Evolutionary conservation across 2,888 invertebrate species (phyloP).

Genomic region (Melanophora roralis): DNA sequence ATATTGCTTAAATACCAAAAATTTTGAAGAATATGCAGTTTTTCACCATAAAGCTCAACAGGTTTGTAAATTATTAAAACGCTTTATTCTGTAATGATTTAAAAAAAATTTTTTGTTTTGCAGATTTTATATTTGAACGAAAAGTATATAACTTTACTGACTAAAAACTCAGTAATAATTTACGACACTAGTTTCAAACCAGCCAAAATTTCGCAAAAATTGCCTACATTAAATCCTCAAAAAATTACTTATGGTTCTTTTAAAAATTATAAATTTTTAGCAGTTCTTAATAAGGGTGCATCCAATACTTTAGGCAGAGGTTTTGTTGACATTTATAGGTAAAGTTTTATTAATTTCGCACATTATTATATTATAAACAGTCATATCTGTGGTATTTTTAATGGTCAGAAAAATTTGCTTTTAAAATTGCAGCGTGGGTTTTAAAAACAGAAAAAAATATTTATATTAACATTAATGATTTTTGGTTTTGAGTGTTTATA

Average conservation of each 20-base stretch:
- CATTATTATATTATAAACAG: no score
- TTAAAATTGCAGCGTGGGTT: no score
- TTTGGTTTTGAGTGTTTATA: no score
- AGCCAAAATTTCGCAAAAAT: slow-evolving; percentile 52
- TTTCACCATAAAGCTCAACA: slow-evolving; percentile 53
- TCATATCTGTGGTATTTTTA: no score
- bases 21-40: slow-evolving; percentile 9
- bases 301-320: slow-evolving; percentile 65
- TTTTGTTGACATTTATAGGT: slow-evolving; percentile 72
- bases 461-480: no score
- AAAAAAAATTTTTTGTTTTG: no score
- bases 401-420: no score
- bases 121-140: slow-evolving; percentile 62
- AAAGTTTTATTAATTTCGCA: slow-evolving; percentile 1
- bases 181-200: slow-evolving; percentile 60
- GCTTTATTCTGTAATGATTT: neutral
- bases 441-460: no score
- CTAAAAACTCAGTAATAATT: slow-evolving; percentile 65
- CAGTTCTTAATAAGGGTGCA: slow-evolving; percentile 63
- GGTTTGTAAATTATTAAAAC: slow-evolving; percentile 38
- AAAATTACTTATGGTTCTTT: slow-evolving; percentile 64
- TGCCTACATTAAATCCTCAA: slow-evolving; percentile 64
- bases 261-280: slow-evolving; percentile 66
- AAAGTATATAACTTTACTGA: slow-evolving; percentile 59
- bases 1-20: slow-evolving; percentile 16